These are phyloP conservation scores for Drosophila murphyi DNA, from an alignment of 1,140 invertebrate genomes.

Conservation along the genomic window DNA sequence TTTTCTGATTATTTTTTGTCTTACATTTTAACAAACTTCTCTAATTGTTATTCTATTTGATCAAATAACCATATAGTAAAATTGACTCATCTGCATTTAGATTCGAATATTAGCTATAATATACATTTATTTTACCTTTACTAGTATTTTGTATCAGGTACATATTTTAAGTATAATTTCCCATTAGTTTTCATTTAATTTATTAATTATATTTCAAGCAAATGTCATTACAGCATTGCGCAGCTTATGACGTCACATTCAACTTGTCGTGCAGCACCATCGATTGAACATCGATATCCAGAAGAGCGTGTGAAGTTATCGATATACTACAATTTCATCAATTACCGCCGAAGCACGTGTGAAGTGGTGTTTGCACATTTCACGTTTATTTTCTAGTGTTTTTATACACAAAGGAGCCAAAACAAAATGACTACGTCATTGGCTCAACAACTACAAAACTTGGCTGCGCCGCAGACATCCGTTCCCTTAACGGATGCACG, in stretches of 20 bases:
- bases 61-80: no score
- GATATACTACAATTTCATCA: constrained; percentile 1
- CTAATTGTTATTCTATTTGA: no score
- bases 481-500: constrained; percentile 88
- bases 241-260: constrained; percentile 22
- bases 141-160: no score
- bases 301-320: constrained; percentile 5
- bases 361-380: constrained; percentile 11
- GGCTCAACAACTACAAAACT: constrained; percentile 91
- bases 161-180: no score
- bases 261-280: neutral
- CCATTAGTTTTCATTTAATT: no score
- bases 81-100: no score
- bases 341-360: constrained; percentile 32
- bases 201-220: neutral
- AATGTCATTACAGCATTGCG: neutral
- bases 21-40: no score
- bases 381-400: constrained; percentile 12
- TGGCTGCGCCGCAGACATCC: constrained; percentile 92
- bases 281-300: constrained; percentile 19
- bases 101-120: no score
- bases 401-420: constrained; percentile 8
- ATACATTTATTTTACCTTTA: no score
- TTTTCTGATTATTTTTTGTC: no score
- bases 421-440: constrained; percentile 89